Conservation (phyloP, 2,888 invertebrate species). For the Brenthis ino region DNA sequence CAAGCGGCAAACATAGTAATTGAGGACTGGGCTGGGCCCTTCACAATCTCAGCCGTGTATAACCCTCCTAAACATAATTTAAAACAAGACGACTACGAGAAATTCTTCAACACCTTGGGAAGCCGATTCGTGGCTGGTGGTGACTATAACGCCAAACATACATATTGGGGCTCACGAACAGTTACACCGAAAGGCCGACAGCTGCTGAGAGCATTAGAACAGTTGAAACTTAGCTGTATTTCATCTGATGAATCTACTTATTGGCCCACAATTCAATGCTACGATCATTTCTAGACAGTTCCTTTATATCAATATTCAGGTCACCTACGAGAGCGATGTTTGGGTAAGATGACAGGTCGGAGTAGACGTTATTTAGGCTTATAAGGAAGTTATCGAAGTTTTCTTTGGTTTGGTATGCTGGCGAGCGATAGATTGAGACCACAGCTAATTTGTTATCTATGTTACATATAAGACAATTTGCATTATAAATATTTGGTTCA, state of each 20-base stretch:
- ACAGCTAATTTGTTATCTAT: no score
- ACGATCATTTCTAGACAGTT: no score
- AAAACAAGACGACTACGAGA: constrained; percentile 22
- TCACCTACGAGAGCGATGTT: no score
- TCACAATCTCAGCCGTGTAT: background rate
- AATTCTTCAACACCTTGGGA: background rate
- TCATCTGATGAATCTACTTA: constrained; percentile 38
- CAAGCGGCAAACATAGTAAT: background rate
- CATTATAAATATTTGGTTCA: no score
- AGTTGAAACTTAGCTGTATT: constrained; percentile 4
- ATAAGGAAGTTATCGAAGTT: no score
- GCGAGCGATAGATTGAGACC: no score
- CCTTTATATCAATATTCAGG: no score
- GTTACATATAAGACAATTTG: no score
- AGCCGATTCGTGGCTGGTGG: background rate
- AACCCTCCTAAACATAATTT: constrained; percentile 31
- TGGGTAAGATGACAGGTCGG: no score
- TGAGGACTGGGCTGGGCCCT: no score
- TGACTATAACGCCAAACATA: constrained; percentile 5
- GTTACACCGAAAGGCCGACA: background rate
- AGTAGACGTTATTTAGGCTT: no score
- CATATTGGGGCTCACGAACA: constrained; percentile 9
- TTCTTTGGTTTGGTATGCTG: no score
- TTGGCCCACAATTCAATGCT: constrained; percentile 40
- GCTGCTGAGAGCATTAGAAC: background rate